A percentile compares a stretch with the other conserved stretches of the same genome.
Evolutionary conservation across 1,140 invertebrate genomes (phyloP).

Genomic region (Conus betulinus): DNA sequence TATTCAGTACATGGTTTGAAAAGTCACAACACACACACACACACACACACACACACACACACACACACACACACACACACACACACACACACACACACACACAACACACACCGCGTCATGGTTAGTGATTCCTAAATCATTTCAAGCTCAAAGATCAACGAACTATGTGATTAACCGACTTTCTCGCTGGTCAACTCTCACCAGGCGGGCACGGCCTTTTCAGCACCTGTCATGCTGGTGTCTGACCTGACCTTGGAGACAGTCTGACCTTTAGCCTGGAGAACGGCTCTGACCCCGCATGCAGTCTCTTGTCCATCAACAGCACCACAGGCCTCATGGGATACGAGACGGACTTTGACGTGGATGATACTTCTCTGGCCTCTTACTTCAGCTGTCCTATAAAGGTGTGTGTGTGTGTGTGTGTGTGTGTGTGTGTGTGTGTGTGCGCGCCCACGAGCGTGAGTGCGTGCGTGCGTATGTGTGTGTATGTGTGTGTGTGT

Average conservation of each 20-base stretch:
- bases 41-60: too few relatives aligned
- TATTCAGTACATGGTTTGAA: too few relatives aligned
- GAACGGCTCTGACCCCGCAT: not conserved
- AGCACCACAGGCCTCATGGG: conserved; percentile 33
- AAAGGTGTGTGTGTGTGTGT: not conserved
- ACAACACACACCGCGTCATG: too few relatives aligned
- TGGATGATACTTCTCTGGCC: conserved; percentile 21
- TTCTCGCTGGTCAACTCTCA: too few relatives aligned
- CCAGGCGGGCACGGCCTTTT: conserved; percentile 30
- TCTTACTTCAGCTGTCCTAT: conserved; percentile 29
- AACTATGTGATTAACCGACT: too few relatives aligned
- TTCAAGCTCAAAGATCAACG: too few relatives aligned
- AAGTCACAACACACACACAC: too few relatives aligned
- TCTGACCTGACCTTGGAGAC: conserved; percentile 39
- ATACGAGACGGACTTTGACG: conserved; percentile 28
- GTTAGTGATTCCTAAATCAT: too few relatives aligned
- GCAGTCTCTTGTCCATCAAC: conserved; percentile 18
- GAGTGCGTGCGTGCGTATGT: conserved; percentile 7
- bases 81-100: too few relatives aligned
- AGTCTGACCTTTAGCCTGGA: conserved; percentile 25
- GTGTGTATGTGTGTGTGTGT: conserved; percentile 21
- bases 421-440: conserved; percentile 21
- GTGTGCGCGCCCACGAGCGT: conserved; percentile 15
- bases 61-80: too few relatives aligned
- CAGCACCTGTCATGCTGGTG: conserved; percentile 22